Evolutionary conservation across 1,140 invertebrate genomes (phyloP).

Genomic region (Dendrolimus punctatus): DNA sequence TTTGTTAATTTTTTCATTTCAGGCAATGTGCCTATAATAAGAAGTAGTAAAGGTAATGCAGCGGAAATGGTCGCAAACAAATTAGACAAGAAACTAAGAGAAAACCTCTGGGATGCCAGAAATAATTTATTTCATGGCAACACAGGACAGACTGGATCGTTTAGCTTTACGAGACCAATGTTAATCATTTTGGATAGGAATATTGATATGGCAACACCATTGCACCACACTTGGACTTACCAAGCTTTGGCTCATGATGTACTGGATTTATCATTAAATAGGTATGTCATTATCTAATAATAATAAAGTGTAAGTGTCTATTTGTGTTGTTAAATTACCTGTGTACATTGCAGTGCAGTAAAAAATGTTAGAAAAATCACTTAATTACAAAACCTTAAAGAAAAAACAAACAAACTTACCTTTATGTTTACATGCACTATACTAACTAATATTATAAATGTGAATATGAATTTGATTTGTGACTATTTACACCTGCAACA

Average conservation of each 20-base stretch:
- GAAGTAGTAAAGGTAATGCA: conserved; percentile 95
- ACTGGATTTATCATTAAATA: conserved; percentile 91
- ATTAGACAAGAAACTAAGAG: conserved; percentile 96
- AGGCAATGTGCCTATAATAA: conserved; percentile 95
- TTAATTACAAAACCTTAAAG: too few relatives aligned
- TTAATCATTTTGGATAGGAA: conserved; percentile 95
- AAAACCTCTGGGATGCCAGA: conserved; percentile 96
- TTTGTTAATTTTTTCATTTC: conserved; percentile 10
- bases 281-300: conserved; percentile 31
- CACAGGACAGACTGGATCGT: conserved; percentile 81
- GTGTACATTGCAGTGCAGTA: too few relatives aligned
- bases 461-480: too few relatives aligned
- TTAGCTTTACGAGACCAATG: conserved; percentile 93
- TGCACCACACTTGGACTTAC: conserved; percentile 99
- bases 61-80: conserved; percentile 98
- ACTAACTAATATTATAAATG: too few relatives aligned
- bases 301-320: conserved; percentile 2
- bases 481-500: too few relatives aligned
- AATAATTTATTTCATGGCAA: conserved; percentile 96
- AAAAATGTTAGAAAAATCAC: too few relatives aligned
- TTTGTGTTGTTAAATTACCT: too few relatives aligned
- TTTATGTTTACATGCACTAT: too few relatives aligned
- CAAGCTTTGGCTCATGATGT: conserved; percentile 97
- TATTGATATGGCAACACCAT: conserved; percentile 96
- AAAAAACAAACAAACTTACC: too few relatives aligned